Conservation (phyloP, 2,888 invertebrate species). For the Patella ulyssiponensis region DNA sequence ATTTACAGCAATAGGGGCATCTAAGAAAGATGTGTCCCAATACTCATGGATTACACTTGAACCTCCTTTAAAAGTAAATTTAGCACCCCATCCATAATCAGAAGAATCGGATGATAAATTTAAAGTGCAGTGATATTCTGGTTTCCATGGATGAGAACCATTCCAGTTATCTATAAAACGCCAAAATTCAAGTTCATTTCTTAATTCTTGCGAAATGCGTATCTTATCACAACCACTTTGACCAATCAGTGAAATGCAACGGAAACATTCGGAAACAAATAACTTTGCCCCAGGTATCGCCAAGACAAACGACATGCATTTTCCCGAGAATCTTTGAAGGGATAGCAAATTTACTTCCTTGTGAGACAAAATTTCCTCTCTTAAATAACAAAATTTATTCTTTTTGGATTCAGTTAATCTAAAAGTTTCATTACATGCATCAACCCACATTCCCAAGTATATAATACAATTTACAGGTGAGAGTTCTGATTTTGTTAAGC, state of each 20-base stretch:
- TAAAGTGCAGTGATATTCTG: not conserved
- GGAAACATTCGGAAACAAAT: not conserved
- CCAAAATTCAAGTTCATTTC: not conserved
- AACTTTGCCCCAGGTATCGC: not conserved
- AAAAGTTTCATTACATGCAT: not conserved
- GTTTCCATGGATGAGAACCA: conserved; percentile 1
- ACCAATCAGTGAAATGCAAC: not conserved
- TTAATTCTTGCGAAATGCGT: not conserved
- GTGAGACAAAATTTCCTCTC: not conserved
- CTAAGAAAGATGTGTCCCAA: not conserved
- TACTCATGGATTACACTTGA: not conserved
- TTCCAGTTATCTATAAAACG: not conserved
- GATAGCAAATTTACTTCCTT: not conserved
- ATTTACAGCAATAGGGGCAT: not conserved
- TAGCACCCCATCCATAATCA: not conserved
- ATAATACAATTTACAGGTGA: not conserved
- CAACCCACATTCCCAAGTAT: not conserved
- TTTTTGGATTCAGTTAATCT: not conserved
- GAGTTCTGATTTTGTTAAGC: not conserved
- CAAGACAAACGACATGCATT: not conserved
- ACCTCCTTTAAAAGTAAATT: not conserved
- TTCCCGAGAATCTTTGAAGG: too few species aligned
- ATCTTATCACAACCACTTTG: not conserved
- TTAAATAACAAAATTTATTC: not conserved
- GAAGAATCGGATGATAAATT: not conserved